Base-by-base conservation (phyloP, 2,888 invertebrate genomes). In the Lysandra bellargus region DNA sequence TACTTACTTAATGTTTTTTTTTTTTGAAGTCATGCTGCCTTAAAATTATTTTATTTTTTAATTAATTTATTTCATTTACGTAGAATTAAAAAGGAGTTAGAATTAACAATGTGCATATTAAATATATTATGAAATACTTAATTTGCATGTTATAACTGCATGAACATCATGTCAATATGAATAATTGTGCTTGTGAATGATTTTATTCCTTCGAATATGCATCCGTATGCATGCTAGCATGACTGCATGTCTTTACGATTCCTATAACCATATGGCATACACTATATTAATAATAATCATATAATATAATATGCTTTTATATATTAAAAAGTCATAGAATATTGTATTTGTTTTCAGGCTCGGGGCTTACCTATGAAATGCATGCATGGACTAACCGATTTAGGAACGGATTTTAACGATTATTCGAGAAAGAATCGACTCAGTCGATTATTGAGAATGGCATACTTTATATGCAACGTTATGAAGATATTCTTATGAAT, bases 351-450 rank as follows among this genome's bases (percentile, higher is more conserved):
- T 92, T 94, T 93, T 82, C 94, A 94, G 94, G 88, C 89, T 91
- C 88, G 94, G 94, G 91, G 94, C 93, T 91, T 94, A 90, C 90
- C 88, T 93, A 85, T 94, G 93, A 94, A 86, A 88, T 88, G 87
- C 87, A 88, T 93, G 94, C 92, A 92, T 93, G 92, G 91, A 89
- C 89, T 91, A 92, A 92, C 87, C 44, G 69, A 78, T 69, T 17
- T 78, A 69, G 44, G 80, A 81, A 80, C 61, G 73, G 72, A 74
- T 79, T 69, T 14, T 33, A 33, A 69, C 30, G 33, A 17, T 69
- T 23, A 33, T 12, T 69, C 14, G 33, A 69, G 1, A 33, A 12
- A 0, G 33, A 33, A 64, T 64, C 33, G 23, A 64, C 30, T 30
- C 1, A 33, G 12, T 64, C 64, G 64, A 64, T 30, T 64, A 12